A percentile compares a stretch with the other conserved stretches of the same genome.
These are phyloP conservation scores for Zaprionus tsacasi DNA, from an alignment of 1,140 invertebrate species.

Conservation along the genomic window DNA sequence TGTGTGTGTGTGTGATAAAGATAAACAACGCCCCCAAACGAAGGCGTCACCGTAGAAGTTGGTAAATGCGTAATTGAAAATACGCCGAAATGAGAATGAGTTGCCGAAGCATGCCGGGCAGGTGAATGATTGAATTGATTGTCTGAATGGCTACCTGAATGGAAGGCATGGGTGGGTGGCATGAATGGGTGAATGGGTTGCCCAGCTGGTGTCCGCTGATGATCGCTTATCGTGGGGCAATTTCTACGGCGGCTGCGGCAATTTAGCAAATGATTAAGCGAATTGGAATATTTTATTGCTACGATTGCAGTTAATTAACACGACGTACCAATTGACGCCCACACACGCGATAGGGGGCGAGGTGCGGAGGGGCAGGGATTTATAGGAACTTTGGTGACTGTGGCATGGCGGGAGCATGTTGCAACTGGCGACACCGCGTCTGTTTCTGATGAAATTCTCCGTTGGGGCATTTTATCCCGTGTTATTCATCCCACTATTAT, in stretches of 20 bases:
- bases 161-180: not conserved
- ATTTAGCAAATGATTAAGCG: slow-evolving; percentile 42
- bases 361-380: not conserved
- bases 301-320: slow-evolving; percentile 49
- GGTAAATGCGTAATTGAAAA: slow-evolving; percentile 36
- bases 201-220: not conserved
- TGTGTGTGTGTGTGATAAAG: slow-evolving; percentile 25
- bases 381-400: not conserved
- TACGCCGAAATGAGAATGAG: slow-evolving; percentile 9
- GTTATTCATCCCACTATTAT: not conserved
- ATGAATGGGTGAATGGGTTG: not conserved
- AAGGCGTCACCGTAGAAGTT: slow-evolving; percentile 28
- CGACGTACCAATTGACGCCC: slow-evolving; percentile 43
- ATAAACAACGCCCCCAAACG: slow-evolving; percentile 23
- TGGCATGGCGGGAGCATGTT: slow-evolving; percentile 3
- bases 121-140: not conserved
- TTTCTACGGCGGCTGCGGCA: not conserved
- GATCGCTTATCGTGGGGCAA: slow-evolving; percentile 3
- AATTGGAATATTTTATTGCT: slow-evolving; percentile 32
- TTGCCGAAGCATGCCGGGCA: not conserved
- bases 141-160: not conserved
- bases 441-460: slow-evolving; percentile 73
- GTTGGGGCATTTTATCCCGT: not conserved
- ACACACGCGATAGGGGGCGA: not conserved
- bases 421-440: slow-evolving; percentile 74